Base-by-base conservation (phyloP, 2,797 vertebrate species). In the Crax fasciolata region DNA sequence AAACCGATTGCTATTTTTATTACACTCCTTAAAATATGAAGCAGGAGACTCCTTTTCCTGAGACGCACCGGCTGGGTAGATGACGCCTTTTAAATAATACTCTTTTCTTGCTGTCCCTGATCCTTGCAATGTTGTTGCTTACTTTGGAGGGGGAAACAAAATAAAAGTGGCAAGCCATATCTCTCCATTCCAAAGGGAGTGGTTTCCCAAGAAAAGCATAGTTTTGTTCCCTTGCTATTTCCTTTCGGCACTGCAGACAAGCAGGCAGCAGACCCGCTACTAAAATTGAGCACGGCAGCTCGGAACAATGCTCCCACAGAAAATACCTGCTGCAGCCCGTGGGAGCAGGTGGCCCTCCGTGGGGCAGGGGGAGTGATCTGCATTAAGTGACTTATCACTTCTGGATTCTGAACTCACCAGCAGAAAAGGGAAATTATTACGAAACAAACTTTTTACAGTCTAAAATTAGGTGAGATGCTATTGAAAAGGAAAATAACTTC, bases 171-270 rank as follows among this genome's bases (percentile, higher is more conserved):
- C 95, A 94, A 97, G 96, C 97, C 96, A 89, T 97, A 97, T 94
- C 94, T 97, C 97, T 95, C 96, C 95, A 97, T 97, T 97, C 97
- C 96, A 97, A 95, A 98, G 97, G 98, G 98, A 98, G 98, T 97
- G 97, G 97, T 96, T 98, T 98, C 98, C 98, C 98, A 98, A 97
- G 96, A 97, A 98, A 98, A 98, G 98, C 97, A 98, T 85, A 96
- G 94, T 95, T 97, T 94, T 96, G 93, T 96, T 97, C 97, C 94
- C 87, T 96, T 94, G 97, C 93, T 97, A 92, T 98, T 98, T 98
- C 97, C 97, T 97, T 96, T 96, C 93, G 3, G 70, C 62, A 25
- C 84, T 89, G 94, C 91, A 90, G 80, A 92, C 84, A 93, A 96
- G 93, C 89, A 96, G 75, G 87, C 86, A 87, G 84, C 80, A 65